Evolutionary conservation across 2,797 vertebrate species (phyloP).

Genomic region (Clarias platycephalus): DNA sequence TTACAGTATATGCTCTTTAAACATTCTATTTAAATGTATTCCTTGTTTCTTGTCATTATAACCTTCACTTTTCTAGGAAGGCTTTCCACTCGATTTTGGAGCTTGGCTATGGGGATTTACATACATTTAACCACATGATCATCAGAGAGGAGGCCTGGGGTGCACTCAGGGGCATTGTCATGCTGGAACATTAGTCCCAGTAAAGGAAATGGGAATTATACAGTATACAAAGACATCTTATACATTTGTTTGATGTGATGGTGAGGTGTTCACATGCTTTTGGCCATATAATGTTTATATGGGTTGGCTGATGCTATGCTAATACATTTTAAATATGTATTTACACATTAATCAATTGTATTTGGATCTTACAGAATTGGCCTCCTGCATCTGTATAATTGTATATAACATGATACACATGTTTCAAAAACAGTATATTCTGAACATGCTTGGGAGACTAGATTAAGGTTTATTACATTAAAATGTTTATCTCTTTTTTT

Average conservation of each 20-base stretch:
- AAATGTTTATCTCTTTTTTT: not conserved
- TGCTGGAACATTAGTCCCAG: not conserved
- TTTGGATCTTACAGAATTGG: conserved; percentile 17
- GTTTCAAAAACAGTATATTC: conserved; percentile 18
- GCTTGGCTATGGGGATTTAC: not conserved
- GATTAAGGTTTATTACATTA: conserved; percentile 5
- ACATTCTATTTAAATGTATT: not conserved
- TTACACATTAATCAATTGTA: conserved; percentile 12
- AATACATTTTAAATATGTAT: conserved; percentile 37
- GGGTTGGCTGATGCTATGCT: conserved; percentile 34
- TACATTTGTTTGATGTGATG: not conserved
- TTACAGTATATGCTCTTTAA: not conserved
- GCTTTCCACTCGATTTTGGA: not conserved
- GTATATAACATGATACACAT: conserved; percentile 20
- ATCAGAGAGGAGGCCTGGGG: not conserved
- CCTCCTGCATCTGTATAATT: conserved; percentile 41
- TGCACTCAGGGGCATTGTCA: not conserved
- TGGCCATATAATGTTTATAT: not conserved
- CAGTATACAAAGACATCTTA: not conserved
- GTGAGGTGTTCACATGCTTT: not conserved
- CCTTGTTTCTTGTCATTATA: not conserved
- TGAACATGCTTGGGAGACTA: conserved; percentile 53
- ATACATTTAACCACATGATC: not conserved
- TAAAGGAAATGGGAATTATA: not conserved
- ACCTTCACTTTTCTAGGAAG: not conserved